Base-by-base conservation (phyloP, 1,140 invertebrate species). In the Ceratina australensis region DNA sequence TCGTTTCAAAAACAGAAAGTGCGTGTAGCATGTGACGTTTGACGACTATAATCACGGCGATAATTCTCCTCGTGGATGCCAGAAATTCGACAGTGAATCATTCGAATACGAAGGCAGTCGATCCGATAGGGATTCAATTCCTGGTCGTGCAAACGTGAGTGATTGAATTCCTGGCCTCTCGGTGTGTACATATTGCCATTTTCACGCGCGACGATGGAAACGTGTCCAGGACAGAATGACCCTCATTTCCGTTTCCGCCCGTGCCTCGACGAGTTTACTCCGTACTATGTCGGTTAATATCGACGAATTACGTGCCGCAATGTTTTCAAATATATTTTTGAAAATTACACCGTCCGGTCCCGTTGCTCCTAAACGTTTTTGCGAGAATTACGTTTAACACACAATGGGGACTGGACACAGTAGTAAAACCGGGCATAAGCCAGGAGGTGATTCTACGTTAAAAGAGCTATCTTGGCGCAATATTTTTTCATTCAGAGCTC, bases 161-260 rank as follows among this genome's bases (percentile, higher is more conserved):
- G 52, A 54, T 54, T 15, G 50, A 68, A 54, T 68, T 68, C 50
- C 64, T 50, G 47, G 22, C 42, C 47, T 66, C n/a, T 66, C 16
- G 16, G 64, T 50, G 64, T 49, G n/a, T n/a, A n/a, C n/a, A 16
- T 54, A 52, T 67, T 67, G 49, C 24, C 15, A 67, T 68, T 56
- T 67, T 52, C 65, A 42, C 24, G 50, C 10, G 65, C 50, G 5
- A 28, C 47, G 64, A 24, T 52, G 65, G 18, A 28, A 54, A 68
- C 65, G 65, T 56, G 65, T 68, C 65, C 49, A 54, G 50, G 54
- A 28, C 65, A 54, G 49, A 68, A 68, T 28, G 65, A 68, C 24
- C 65, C 50, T 56, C 65, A 28, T 68, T 68, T 66, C 64, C 64
- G 42, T 8, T 50, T 26, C 47, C 64, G 47, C 47, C 49, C 16